Conservation (phyloP, 1,140 invertebrate species). For the Venturia canescens region DNA sequence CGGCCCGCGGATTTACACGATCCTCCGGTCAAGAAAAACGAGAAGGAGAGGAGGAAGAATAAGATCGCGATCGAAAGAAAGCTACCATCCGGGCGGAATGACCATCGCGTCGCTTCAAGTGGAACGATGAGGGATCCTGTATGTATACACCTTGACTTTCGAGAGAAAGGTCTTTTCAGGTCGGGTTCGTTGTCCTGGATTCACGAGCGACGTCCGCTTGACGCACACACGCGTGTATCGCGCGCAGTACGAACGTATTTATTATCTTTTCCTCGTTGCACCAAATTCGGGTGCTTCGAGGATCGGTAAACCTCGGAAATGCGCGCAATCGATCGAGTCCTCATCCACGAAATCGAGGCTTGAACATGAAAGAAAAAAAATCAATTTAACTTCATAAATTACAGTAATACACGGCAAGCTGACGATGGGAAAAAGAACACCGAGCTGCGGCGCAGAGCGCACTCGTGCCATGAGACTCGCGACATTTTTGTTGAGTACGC, state of each 20-base stretch:
- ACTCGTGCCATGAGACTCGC: not conserved
- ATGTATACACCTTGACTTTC: slow-evolving; percentile 50
- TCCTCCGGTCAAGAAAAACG: not conserved
- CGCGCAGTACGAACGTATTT: not conserved
- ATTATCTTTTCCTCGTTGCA: not conserved
- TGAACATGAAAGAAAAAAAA: not conserved
- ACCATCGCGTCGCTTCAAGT: slow-evolving; percentile 39
- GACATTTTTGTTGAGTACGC: slow-evolving; percentile 17
- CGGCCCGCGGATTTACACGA: not conserved
- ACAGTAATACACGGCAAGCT: not conserved
- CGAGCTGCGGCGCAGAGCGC: not conserved
- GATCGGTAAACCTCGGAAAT: not conserved
- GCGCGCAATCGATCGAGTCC: not conserved
- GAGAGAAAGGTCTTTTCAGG: slow-evolving; percentile 56
- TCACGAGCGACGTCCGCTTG: slow-evolving; percentile 34
- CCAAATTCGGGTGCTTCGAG: not conserved
- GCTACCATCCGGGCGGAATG: slow-evolving; percentile 21
- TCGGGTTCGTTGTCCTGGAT: slow-evolving; percentile 56
- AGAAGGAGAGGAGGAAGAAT: not conserved
- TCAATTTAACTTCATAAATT: not conserved
- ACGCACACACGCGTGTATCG: not conserved
- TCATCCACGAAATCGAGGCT: not conserved
- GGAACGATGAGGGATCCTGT: slow-evolving; percentile 36
- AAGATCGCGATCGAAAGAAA: slow-evolving; percentile 27
- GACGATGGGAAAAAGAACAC: not conserved